Base-by-base conservation (phyloP, 2,113 vertebrate species). In the Phalacrocorax aristotelis region DNA sequence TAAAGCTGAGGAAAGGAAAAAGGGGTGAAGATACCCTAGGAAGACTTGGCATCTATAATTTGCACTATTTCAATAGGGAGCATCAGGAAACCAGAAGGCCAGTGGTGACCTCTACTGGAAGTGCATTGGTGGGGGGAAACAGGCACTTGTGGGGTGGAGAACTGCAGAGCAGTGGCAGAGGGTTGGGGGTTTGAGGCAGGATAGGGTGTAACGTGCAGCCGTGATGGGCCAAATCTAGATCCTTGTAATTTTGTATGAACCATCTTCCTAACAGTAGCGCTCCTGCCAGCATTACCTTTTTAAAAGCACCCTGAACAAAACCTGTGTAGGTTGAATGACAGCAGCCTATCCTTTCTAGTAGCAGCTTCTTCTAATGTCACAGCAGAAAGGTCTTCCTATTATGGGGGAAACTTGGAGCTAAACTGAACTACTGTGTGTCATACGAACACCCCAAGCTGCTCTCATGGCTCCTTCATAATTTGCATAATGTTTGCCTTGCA, bases 401-500 rank as follows among this genome's bases (percentile, higher is more conserved):
- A 1, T 13, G 18, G 49, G 7, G 36, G 26, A 27, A 11, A 38
- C 44, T 61, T 10, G 3, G 32, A 40, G 64, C 23, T 57, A 38
- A 13, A 34, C 23, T 17, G 51, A 23, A 6, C 14, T 48, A 19
- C 36, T 57, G 1, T 7, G 29, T 16, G 49, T 22, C 9, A 4
- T 12, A 4, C 6, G 13, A 82, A 26, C 0, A 2, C 51, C 20
- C 27, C 38, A 18, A 36, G 38, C 32, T 57, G 20, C 52, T 84
- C 5, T 0, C 8, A 10, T 0, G 3, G 29, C 40, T 85, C 38
- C 26, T 46, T 38, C 30, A 23, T 1, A 17, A 16, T 26, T 21
- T 34, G 29, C 15, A 2, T 26, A 29, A 65, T 6, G 14, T 44
- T 60, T 65, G 10, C 23, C 16, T 83, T 51, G 46, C 61, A 29